Base-by-base conservation (phyloP, 2,888 invertebrate genomes). In the Lycophotia porphyrea region DNA sequence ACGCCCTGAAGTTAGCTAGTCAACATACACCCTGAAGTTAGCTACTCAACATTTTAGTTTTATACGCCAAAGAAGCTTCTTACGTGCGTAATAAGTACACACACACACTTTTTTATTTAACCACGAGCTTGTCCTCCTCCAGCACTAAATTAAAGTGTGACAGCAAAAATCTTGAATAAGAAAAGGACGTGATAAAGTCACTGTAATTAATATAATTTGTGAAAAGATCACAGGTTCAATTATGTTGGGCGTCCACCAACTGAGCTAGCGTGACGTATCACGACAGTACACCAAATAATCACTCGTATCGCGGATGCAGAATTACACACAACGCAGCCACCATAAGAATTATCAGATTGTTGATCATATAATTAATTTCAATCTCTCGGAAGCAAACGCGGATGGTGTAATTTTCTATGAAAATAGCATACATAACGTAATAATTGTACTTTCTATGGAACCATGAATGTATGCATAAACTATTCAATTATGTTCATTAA, bases 401-500 rank as follows among this genome's bases (percentile, higher is more conserved):
- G 66, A 63, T 78, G 71, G 74, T 71, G 80, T 88, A 88, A 88
- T 87, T 85, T 78, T 79, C 79, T 69, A 78, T 78, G 76, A 85
- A 83, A 81, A 87, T 66, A 72, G 55, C 55, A 69, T 80, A 64
- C 61, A 55, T 63, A 60, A 44, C 42, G 58, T 71, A 75, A 68
- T 71, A 73, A 79, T 80, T 66, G 79, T 78, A 78, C 87, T 87
- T 88, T 88, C 87, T 88, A 84, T 88, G 47, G 36, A 82, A 72
- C 67, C 72, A 82, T 86, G 71, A 83, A 78, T 78, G 83, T 78
- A 34, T 79, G 76, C 61, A 81, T 83, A 80, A 71, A 80, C 84
- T 82, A 85, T 84, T 80, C 84, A 82, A 88, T 89, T 87, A 84
- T 68, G 74, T 80, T 88, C 74, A 87, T 88, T 88, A 88, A 78